Percentiles rank a stretch among this genome's conserved stretches.
These are phyloP conservation scores for Sylvia atricapilla DNA, from an alignment of 2,113 vertebrate genomes.

Conservation along the genomic window DNA sequence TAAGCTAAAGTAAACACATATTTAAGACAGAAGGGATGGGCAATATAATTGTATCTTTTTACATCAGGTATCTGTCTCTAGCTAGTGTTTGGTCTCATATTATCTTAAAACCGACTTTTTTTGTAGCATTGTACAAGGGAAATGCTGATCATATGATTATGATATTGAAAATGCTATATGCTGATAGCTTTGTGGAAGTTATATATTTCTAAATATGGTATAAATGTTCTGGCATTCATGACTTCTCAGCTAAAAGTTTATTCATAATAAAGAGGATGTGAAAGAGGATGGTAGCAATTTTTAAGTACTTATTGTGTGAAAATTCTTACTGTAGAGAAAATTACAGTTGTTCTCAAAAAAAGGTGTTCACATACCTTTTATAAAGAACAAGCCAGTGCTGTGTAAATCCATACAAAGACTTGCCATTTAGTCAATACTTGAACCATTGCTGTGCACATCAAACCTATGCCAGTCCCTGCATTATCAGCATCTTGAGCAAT, in stretches of 20 bases:
- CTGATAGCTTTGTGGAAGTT: not conserved
- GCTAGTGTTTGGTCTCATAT: not conserved
- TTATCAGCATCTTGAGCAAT: not conserved
- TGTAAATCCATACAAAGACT: not conserved
- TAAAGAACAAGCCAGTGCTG: not conserved
- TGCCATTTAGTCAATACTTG: slow-evolving; percentile 1
- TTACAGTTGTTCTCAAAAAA: not conserved
- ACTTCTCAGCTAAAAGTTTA: not conserved
- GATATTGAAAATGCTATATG: not conserved
- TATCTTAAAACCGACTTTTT: not conserved
- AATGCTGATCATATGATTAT: not conserved
- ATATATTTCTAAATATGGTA: not conserved
- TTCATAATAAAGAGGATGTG: not conserved
- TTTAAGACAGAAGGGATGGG: not conserved
- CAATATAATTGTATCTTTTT: not conserved
- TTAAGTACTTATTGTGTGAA: not conserved
- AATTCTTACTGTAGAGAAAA: slow-evolving; percentile 5
- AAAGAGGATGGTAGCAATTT: not conserved
- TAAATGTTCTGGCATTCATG: not conserved
- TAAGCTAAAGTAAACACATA: not conserved
- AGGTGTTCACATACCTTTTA: not conserved
- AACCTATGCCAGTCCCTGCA: not conserved
- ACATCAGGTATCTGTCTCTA: not conserved
- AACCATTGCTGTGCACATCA: not conserved
- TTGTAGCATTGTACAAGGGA: not conserved